Percentiles rank a stretch among this genome's conserved stretches.
Conservation (phyloP, 2,797 vertebrate genomes). For the Chelonia mydas region DNA sequence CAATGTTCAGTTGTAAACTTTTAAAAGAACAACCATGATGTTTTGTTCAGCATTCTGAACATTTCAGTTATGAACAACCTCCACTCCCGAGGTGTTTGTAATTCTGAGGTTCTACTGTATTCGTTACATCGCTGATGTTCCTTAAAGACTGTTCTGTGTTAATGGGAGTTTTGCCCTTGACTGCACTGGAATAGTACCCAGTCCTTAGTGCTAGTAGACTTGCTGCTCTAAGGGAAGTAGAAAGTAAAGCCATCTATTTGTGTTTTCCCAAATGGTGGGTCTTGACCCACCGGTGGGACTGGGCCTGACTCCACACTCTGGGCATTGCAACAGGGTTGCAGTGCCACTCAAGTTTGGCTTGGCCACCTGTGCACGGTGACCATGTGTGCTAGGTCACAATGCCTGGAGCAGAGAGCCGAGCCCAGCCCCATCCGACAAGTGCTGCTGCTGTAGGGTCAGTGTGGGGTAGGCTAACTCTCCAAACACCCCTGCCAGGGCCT, state of each 20-base stretch:
- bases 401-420: not conserved
- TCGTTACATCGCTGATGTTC: too few relatives aligned
- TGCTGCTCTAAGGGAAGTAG: not conserved
- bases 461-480: not conserved
- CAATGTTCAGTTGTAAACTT: too few relatives aligned
- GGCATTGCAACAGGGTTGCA: too few relatives aligned
- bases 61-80: too few relatives aligned
- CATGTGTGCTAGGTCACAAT: not conserved
- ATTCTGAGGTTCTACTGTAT: too few relatives aligned
- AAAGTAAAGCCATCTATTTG: not conserved
- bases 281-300: not conserved
- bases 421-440: too few relatives aligned
- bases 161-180: not conserved
- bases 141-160: not conserved
- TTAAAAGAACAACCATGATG: too few relatives aligned
- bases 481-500: not conserved
- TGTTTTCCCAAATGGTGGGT: not conserved
- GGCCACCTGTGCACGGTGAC: not conserved
- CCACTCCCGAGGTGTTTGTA: too few relatives aligned
- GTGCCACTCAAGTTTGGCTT: not conserved
- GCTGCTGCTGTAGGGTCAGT: not conserved
- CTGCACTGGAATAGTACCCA: not conserved
- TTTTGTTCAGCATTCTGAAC: too few relatives aligned
- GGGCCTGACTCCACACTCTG: not conserved
- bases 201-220: not conserved